Percentiles rank a stretch among this genome's conserved stretches.
These are phyloP conservation scores for Gymnocypris eckloni DNA, from an alignment of 2,797 vertebrate genomes.

Conservation along the genomic window DNA sequence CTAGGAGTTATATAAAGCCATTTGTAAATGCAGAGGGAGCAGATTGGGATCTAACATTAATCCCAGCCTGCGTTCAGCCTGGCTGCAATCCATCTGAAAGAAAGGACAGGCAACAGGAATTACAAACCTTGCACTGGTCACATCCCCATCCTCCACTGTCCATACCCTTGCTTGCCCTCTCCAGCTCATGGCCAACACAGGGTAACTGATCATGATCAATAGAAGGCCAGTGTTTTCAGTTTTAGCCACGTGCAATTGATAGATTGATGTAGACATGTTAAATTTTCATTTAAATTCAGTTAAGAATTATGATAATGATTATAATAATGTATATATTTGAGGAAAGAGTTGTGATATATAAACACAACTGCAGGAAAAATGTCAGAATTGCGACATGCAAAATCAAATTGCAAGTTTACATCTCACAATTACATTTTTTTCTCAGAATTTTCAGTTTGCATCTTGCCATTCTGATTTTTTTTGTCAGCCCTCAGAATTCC, in stretches of 20 bases:
- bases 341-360: not conserved
- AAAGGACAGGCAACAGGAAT: slow-evolving; percentile 34
- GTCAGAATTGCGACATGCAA: too few relatives aligned
- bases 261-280: not conserved
- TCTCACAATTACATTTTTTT: not conserved
- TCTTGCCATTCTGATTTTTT: not conserved
- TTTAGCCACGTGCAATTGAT: not conserved
- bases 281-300: not conserved
- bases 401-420: too few relatives aligned
- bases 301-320: not conserved
- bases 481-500: too few relatives aligned
- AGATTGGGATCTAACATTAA: slow-evolving; percentile 72
- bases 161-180: slow-evolving; percentile 4
- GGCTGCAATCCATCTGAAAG: slow-evolving; percentile 50
- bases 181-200: not conserved
- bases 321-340: too few relatives aligned
- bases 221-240: not conserved
- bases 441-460: not conserved
- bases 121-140: slow-evolving; percentile 40
- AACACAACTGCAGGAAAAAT: too few relatives aligned
- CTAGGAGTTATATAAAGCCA: slow-evolving; percentile 71
- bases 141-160: slow-evolving; percentile 22
- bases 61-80: slow-evolving; percentile 60
- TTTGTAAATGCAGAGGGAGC: slow-evolving; percentile 69
- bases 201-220: not conserved